Evolutionary conservation across 2,113 vertebrate species (phyloP), one percentile per base, ranked within the genome.

Genomic region (Prunella fulvescens): DNA sequence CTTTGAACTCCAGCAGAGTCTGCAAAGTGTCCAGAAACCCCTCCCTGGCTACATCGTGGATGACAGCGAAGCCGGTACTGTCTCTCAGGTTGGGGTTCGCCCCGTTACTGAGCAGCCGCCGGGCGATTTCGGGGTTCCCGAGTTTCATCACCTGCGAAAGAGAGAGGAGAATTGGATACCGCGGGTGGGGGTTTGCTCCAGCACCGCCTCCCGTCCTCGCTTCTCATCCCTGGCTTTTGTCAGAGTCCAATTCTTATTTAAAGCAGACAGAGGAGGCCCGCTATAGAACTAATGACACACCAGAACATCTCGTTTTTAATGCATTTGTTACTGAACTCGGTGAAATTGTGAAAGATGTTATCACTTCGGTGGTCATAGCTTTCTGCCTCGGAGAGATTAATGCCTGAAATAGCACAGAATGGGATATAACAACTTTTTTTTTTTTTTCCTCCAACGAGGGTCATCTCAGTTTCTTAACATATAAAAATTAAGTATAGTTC

Each of bases 11-110:
- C 94, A 98, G 89, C 86, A 99, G 98, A 94, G 97, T 98, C 98
- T 98, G 97, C 97, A 99, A 97, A 56, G 98, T 98, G 88, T 99
- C 98, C 94, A 97, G 92, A 94, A 98, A 99, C 4, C 99, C 99
- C 37, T 98, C 99, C 50, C 99, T 98, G 85, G 99, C 99, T 10
- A 98, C 98, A 84, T 99, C 99, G 80, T 99, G 99, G 33, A 97
- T 97, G 37, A 99, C 97, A 7, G 99, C 99, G 92, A 99, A 98
- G 47, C 98, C 97, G 11, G 97, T 97, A 47, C 97, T 97, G 98
- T 99, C 99, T 19, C 86, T 98, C 84, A 98, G 72, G 88, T 99
- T 96, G 39, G 98, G 98, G 96, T 99, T 89, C 0, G 99, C 99
- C 7, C 98, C 98, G 19, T 85, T 97, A 2, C 48, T 51, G 7